phyloP scores from a whole-genome alignment of 2,113 vertebrate genomes.

The Stegastes partitus region DNA sequence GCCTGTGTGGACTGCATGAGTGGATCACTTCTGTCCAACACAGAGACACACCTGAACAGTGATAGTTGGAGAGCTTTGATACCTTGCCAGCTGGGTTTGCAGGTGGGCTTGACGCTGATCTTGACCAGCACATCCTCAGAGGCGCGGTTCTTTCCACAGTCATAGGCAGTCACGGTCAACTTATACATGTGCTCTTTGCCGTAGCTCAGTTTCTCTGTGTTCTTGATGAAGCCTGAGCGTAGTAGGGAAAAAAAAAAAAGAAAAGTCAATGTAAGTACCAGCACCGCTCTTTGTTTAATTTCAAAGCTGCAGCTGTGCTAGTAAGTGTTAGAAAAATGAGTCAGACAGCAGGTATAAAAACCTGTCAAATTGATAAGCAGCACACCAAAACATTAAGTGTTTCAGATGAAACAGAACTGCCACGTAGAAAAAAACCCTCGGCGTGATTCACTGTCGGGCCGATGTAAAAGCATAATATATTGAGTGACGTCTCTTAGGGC shows the following conservation, averaged over 20 bases:
- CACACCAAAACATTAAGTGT: neutral
- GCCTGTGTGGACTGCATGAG: neutral
- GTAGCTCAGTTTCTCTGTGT: conserved; percentile 95
- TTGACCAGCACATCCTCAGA: conserved; percentile 95
- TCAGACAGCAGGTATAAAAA: neutral
- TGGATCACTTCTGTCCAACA: conserved; percentile 10
- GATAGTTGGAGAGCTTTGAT: conserved; percentile 36
- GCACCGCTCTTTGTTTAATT: conserved; percentile 16
- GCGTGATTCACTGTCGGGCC: neutral
- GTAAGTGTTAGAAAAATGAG: neutral
- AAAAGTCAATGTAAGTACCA: neutral
- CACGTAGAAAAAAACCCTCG: neutral
- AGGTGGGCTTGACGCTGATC: conserved; percentile 95
- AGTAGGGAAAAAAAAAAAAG: neutral
- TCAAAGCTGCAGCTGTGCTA: conserved; percentile 18
- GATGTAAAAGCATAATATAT: neutral
- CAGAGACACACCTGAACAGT: conserved; percentile 43
- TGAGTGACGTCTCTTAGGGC: neutral
- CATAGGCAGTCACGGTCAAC: conserved; percentile 95
- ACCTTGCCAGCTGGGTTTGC: conserved; percentile 98
- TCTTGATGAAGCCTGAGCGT: conserved; percentile 92
- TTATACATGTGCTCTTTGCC: conserved; percentile 95
- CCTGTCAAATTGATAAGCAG: neutral
- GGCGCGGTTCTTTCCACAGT: conserved; percentile 97
- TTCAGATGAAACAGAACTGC: neutral